These are phyloP conservation scores for Dicycla oo DNA, from an alignment of 2,888 invertebrate genomes.

Conservation along the genomic window DNA sequence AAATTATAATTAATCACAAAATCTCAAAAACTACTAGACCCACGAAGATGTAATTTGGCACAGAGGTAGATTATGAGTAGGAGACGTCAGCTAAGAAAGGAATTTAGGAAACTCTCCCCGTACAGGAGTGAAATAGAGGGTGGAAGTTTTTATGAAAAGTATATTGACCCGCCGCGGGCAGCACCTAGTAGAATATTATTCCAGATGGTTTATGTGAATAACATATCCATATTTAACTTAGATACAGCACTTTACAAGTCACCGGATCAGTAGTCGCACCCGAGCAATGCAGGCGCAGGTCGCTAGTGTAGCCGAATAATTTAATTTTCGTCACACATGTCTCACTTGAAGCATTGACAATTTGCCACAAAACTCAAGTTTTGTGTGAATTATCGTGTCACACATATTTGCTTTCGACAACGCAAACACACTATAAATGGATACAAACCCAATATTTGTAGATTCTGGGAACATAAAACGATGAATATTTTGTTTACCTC, in stretches of 20 bases:
- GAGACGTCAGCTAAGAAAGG: too few relatives aligned
- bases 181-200: too few relatives aligned
- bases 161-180: too few relatives aligned
- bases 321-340: neutral
- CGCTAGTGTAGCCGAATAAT: slow-evolving; percentile 1
- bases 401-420: slow-evolving; percentile 24
- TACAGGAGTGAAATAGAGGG: too few relatives aligned
- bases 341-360: neutral
- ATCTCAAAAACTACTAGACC: too few relatives aligned
- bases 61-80: too few relatives aligned
- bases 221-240: neutral
- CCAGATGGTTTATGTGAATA: neutral
- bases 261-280: neutral
- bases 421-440: slow-evolving; percentile 18
- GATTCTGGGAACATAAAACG: slow-evolving; percentile 31
- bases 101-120: too few relatives aligned
- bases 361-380: slow-evolving; percentile 24
- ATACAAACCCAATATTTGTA: slow-evolving; percentile 50
- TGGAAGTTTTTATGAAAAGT: too few relatives aligned
- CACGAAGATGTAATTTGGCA: too few relatives aligned
- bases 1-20: too few relatives aligned
- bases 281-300: neutral
- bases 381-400: slow-evolving; percentile 17
- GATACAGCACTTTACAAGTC: neutral
- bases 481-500: slow-evolving; percentile 19